Conservation (phyloP, 2,113 vertebrate genomes). For the Hemibagrus wyckioides region DNA sequence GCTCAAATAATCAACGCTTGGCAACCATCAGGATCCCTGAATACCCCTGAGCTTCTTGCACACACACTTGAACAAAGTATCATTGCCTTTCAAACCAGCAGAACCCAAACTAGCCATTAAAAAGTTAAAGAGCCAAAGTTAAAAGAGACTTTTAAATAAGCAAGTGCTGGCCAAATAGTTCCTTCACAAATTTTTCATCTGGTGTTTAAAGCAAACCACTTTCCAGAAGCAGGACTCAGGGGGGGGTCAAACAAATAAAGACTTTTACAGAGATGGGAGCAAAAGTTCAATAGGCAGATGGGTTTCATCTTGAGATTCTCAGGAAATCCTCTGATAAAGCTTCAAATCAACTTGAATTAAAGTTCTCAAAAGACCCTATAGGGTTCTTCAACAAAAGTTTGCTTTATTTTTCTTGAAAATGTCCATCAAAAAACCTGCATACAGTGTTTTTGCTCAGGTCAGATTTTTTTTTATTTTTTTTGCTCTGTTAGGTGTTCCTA, state of each 20-base stretch:
- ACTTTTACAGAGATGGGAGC: conserved; percentile 1
- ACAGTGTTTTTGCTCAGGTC: neutral
- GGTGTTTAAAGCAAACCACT: conserved; percentile 26
- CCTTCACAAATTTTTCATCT: conserved; percentile 18
- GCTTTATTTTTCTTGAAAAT: neutral
- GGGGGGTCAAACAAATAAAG: conserved; percentile 11
- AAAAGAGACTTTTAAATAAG: neutral
- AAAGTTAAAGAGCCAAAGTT: conserved; percentile 22
- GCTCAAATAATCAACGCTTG: conserved; percentile 19
- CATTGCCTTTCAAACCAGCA: conserved; percentile 32
- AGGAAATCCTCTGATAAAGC: neutral
- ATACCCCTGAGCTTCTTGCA: neutral
- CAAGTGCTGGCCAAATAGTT: neutral
- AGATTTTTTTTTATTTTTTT: neutral
- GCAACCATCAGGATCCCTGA: neutral
- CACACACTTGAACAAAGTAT: neutral
- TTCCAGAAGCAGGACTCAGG: neutral
- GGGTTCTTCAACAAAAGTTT: neutral
- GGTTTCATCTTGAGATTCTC: neutral
- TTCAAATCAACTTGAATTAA: neutral
- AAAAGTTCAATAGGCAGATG: conserved; percentile 10
- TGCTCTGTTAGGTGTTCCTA: neutral
- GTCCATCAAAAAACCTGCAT: neutral
- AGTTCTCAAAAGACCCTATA: neutral
- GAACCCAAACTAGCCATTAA: conserved; percentile 8